Percentiles rank a stretch among this genome's conserved stretches.
phyloP scores from a whole-genome alignment of 2,888 invertebrate genomes.

The Vanessa cardui region DNA sequence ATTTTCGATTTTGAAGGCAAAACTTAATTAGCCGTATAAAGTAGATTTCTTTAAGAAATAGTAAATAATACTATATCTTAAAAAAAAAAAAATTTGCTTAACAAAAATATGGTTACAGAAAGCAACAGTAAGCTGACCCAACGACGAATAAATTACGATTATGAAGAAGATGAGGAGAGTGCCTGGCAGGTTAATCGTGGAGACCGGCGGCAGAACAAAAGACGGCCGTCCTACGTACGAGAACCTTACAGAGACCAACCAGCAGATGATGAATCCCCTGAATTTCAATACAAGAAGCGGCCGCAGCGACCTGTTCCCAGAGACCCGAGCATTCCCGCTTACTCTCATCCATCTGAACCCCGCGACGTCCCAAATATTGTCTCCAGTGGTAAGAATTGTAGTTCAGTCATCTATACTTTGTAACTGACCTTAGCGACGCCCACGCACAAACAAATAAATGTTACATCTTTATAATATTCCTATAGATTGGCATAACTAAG shows the following conservation, averaged over 20 bases:
- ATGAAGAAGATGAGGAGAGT: neutral
- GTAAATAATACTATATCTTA: too few relatives aligned
- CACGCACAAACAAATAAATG: too few relatives aligned
- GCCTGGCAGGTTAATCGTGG: neutral
- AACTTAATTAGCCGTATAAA: too few relatives aligned
- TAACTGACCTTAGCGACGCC: neutral
- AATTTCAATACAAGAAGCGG: neutral
- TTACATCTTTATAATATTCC: too few relatives aligned
- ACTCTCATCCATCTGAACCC: neutral
- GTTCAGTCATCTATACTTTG: neutral
- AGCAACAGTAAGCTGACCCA: neutral
- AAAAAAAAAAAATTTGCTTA: neutral
- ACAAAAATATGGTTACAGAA: neutral
- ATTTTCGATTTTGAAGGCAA: too few relatives aligned
- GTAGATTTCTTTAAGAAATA: too few relatives aligned
- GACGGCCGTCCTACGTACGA: neutral
- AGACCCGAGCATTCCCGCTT: neutral
- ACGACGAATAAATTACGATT: neutral
- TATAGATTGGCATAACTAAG: neutral
- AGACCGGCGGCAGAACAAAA: too few relatives aligned
- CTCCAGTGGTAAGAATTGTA: constrained; percentile 3
- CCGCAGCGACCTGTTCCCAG: neutral
- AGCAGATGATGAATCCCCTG: neutral
- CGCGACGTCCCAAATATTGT: neutral
- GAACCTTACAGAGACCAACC: too few relatives aligned